Conservation (phyloP, 2,113 vertebrate genomes). For the Ammodytes dubius region DNA sequence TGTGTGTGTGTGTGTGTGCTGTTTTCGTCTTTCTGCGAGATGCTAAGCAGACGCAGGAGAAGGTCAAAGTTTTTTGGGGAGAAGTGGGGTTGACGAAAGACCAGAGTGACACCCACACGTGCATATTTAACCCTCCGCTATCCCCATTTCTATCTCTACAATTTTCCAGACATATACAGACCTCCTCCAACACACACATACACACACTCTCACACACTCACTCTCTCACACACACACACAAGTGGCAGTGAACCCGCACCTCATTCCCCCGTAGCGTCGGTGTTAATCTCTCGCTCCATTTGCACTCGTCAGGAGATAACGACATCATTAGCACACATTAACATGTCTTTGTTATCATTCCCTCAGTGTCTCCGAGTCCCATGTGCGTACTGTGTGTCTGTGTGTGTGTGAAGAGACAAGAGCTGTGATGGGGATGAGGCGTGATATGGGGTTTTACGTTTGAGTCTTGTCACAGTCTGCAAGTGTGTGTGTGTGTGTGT, state of each 20-base stretch:
- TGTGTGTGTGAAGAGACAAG: neutral
- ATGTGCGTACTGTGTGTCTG: conserved; percentile 1
- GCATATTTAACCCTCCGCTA: neutral
- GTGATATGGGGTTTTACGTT: conserved; percentile 50
- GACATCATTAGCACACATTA: conserved; percentile 81
- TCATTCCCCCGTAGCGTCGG: conserved; percentile 52
- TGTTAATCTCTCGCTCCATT: conserved; percentile 80
- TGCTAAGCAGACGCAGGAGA: conserved; percentile 31
- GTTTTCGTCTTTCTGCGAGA: conserved; percentile 58
- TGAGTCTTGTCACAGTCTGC: conserved; percentile 46
- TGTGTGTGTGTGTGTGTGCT: no score
- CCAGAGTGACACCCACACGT: neutral
- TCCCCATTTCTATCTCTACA: neutral
- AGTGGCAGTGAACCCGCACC: conserved; percentile 55
- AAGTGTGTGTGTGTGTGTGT: conserved; percentile 41
- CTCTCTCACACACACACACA: conserved; percentile 25
- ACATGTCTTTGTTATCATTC: conserved; percentile 76
- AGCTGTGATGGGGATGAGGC: conserved; percentile 51
- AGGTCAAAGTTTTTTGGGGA: conserved; percentile 52
- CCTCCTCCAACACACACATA: conserved; percentile 13
- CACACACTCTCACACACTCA: conserved; percentile 17
- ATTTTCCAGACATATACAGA: conserved; percentile 5
- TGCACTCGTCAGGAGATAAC: conserved; percentile 79
- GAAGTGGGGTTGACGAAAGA: conserved; percentile 15
- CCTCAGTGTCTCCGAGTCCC: conserved; percentile 48